A percentile compares a stretch with the other conserved stretches of the same genome.
Evolutionary conservation across 1,140 invertebrate genomes (phyloP).

Genomic region (Portunus trituberculatus): DNA sequence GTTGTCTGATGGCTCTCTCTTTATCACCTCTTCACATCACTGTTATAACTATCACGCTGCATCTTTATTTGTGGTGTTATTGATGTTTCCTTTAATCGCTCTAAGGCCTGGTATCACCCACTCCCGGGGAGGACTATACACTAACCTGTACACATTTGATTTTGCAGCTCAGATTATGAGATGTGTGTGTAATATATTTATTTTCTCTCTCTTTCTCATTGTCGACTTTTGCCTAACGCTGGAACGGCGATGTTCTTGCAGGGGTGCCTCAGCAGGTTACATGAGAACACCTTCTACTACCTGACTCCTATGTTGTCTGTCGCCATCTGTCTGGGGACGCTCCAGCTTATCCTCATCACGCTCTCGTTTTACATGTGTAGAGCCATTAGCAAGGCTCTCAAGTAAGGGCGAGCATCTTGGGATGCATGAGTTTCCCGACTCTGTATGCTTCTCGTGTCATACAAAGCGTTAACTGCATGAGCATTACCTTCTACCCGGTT

Average conservation of each 20-base stretch:
- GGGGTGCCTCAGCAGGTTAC: conserved; percentile 72
- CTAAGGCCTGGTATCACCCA: no score
- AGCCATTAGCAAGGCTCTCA: conserved; percentile 75
- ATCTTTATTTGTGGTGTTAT: no score
- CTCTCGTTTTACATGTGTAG: conserved; percentile 76
- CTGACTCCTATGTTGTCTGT: conserved; percentile 72
- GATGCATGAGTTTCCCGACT: conserved; percentile 25
- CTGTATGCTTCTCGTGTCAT: conserved; percentile 2
- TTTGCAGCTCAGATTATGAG: background rate
- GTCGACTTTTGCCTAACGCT: background rate
- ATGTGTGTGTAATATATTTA: background rate
- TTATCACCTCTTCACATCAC: no score
- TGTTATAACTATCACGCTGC: no score
- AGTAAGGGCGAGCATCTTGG: conserved; percentile 65
- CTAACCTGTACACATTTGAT: background rate
- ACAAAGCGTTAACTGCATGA: no score
- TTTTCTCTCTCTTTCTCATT: background rate
- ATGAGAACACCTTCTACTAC: conserved; percentile 75
- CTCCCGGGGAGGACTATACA: no score
- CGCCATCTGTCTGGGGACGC: conserved; percentile 72
- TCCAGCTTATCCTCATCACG: conserved; percentile 75
- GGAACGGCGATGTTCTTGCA: conserved; percentile 41
- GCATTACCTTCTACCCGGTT: background rate
- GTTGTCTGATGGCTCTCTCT: no score
- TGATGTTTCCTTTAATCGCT: no score